phyloP scores from a whole-genome alignment of 2,888 invertebrate genomes.

The Clistopyga incitator region DNA sequence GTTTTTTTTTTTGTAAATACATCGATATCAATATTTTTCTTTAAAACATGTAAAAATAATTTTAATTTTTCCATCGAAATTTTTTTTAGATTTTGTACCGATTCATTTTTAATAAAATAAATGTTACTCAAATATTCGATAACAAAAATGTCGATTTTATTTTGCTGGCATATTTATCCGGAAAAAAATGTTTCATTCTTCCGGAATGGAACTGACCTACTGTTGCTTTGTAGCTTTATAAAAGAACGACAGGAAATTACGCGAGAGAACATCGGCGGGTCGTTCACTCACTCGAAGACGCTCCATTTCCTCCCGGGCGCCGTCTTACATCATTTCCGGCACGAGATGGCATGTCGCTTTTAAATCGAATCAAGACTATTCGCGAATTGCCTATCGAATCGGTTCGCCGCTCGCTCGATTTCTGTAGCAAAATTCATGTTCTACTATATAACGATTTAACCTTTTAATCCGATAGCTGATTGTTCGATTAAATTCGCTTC shows the following conservation, averaged over 20 bases:
- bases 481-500: conserved; percentile 65
- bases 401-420: conserved; percentile 16
- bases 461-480: conserved; percentile 74
- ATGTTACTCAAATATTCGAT: neutral
- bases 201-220: conserved; percentile 25
- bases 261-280: conserved; percentile 71
- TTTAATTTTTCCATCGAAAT: neutral
- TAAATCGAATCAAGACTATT: conserved; percentile 84
- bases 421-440: conserved; percentile 31
- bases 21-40: too few species aligned
- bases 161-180: neutral
- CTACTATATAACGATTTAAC: conserved; percentile 55
- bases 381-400: conserved; percentile 78
- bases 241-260: conserved; percentile 76
- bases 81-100: neutral
- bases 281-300: conserved; percentile 80
- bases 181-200: neutral
- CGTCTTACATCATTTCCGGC: conserved; percentile 85
- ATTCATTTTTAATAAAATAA: neutral
- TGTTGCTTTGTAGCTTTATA: conserved; percentile 29
- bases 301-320: conserved; percentile 80
- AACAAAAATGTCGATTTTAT: neutral
- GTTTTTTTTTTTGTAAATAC: too few species aligned
- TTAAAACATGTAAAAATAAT: too few species aligned
- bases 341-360: conserved; percentile 84